Evolutionary conservation across 64 coral and sea anemone species (phyloP).

Genomic region (Catalaphyllia jardinei): DNA sequence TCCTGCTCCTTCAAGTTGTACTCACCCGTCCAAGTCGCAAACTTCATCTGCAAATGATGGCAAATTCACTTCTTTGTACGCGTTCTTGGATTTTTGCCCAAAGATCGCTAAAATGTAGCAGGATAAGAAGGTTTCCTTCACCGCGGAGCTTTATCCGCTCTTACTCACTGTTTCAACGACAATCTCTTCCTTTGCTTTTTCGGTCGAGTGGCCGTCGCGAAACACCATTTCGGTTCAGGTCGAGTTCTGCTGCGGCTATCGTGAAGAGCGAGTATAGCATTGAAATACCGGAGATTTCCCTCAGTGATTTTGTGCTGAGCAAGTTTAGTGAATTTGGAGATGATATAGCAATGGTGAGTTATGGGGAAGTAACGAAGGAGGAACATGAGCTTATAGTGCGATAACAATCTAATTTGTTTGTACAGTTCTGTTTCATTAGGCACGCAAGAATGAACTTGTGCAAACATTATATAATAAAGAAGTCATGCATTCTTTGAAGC

Average conservation of each 20-base stretch:
- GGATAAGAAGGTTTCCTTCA: neutral
- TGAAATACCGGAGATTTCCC: conserved; percentile 21
- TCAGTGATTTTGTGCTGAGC: conserved; percentile 6
- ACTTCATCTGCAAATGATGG: neutral
- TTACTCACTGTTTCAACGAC: neutral
- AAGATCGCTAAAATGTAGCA: neutral
- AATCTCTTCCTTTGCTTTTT: neutral
- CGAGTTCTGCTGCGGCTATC: neutral
- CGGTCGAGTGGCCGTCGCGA: neutral
- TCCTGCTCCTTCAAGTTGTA: too few species aligned
- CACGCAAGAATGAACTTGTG: neutral
- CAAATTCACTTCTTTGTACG: neutral
- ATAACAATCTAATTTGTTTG: neutral
- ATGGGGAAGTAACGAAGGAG: too few species aligned
- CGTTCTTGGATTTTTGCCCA: neutral
- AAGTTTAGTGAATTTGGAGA: conserved; percentile 9
- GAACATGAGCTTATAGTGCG: neutral
- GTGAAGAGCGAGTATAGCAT: conserved; percentile 6
- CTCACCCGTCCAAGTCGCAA: too few species aligned
- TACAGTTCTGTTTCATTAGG: neutral
- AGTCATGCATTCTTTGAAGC: neutral
- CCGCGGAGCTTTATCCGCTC: neutral
- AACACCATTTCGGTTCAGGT: neutral
- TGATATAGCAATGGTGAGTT: conserved; percentile 16
- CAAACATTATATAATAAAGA: neutral